These are phyloP conservation scores for Melinaea marsaeus DNA, from an alignment of 2,888 invertebrate species.

Conservation along the genomic window DNA sequence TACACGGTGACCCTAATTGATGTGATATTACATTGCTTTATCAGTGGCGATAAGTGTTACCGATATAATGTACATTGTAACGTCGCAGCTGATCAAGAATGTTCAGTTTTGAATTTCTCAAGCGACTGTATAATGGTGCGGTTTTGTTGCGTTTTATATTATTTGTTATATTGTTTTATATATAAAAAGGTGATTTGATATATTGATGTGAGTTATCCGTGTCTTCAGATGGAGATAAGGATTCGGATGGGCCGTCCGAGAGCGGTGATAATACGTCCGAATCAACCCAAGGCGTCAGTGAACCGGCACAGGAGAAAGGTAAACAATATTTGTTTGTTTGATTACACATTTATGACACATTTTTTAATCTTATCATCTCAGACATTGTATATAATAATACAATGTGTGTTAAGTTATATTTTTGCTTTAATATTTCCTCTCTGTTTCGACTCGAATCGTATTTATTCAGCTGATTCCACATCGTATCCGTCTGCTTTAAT, in stretches of 20 bases:
- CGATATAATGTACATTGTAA: constrained; percentile 56
- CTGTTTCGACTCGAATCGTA: too few relatives aligned
- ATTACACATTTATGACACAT: neutral
- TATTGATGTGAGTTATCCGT: constrained; percentile 24
- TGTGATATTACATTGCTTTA: constrained; percentile 56
- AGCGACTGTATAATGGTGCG: constrained; percentile 72
- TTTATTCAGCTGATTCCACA: too few relatives aligned
- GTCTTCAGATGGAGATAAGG: constrained; percentile 73
- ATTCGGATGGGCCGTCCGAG: constrained; percentile 74
- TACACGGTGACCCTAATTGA: constrained; percentile 32
- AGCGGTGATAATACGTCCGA: constrained; percentile 75
- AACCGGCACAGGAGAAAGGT: constrained; percentile 75
- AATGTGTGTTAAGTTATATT: too few relatives aligned
- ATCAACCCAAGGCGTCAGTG: constrained; percentile 68
- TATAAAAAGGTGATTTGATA: constrained; percentile 7
- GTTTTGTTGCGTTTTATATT: constrained; percentile 40
- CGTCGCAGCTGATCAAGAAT: constrained; percentile 52
- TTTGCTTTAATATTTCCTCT: too few relatives aligned
- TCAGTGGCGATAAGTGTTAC: constrained; percentile 55
- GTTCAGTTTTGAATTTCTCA: constrained; percentile 72
- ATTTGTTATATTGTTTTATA: constrained; percentile 24
- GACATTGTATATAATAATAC: too few relatives aligned
- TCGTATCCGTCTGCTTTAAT: too few relatives aligned
- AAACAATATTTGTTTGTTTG: constrained; percentile 19
- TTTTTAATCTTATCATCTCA: too few relatives aligned